Conservation (phyloP, 2,888 invertebrate genomes). For the Tenthredo mesomela region DNA sequence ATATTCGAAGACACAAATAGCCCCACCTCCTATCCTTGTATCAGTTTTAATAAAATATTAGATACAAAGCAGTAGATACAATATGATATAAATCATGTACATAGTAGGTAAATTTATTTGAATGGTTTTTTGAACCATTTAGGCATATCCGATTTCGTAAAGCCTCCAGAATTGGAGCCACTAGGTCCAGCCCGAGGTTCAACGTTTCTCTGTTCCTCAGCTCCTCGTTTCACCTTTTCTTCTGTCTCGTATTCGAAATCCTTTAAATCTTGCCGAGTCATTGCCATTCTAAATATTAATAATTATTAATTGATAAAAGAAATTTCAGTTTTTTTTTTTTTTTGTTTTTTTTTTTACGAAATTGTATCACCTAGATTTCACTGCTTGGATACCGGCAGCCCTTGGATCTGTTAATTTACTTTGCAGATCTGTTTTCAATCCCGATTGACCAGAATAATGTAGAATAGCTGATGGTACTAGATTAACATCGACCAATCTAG, state of each 20-base stretch:
- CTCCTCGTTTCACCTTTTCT: slow-evolving; percentile 31
- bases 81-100: background rate
- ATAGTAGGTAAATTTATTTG: slow-evolving; percentile 60
- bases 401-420: slow-evolving; percentile 83
- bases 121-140: slow-evolving; percentile 67
- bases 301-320: background rate
- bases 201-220: slow-evolving; percentile 53
- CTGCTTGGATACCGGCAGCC: slow-evolving; percentile 85
- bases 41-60: background rate
- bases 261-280: slow-evolving; percentile 56
- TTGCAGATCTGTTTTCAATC: slow-evolving; percentile 82
- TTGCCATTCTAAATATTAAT: slow-evolving; percentile 60
- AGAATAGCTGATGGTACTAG: slow-evolving; percentile 90
- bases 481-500: slow-evolving; percentile 85
- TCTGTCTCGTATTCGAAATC: slow-evolving; percentile 51
- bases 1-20: background rate
- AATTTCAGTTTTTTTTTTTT: background rate
- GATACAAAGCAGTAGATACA: background rate
- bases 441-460: slow-evolving; percentile 81
- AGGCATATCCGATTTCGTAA: slow-evolving; percentile 56
- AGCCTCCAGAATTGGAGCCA: background rate
- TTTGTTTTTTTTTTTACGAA: background rate
- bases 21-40: background rate
- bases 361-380: slow-evolving; percentile 82
- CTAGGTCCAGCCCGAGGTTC: slow-evolving; percentile 28